Evolutionary conservation across 2,113 vertebrate genomes (phyloP), one percentile per base, ranked within the genome.

Genomic region (Peucedramus taeniatus): DNA sequence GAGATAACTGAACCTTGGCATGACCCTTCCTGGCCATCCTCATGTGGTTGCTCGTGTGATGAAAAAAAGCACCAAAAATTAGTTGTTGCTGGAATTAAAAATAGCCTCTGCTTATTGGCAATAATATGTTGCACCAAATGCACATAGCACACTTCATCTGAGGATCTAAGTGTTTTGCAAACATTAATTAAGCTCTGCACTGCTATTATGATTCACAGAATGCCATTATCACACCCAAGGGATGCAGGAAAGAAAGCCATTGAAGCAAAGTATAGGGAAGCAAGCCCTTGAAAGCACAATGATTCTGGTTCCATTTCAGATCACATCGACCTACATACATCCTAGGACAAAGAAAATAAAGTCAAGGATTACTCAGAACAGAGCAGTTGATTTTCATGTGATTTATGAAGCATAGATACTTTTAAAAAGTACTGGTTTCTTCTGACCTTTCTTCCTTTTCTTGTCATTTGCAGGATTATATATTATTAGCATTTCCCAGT

Each of bases 151-250:
- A 88, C 76, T 86, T 93, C 85, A 87, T 78, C 76, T 89, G 80
- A 93, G 57, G 69, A 96, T 92, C 76, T 71, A 75, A 95, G 60
- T 86, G 88, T 83, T 96, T 94, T 93, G 90, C 92, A 96, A 96
- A 94, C 92, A 95, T 88, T 94, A 96, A 95, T 96, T 95, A 97
- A 97, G 93, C 81, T 91, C 84, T 94, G 93, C 75, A 80, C 81
- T 84, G 76, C 94, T 92, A 87, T 83, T 94, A 83, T 45, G 85
- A 97, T 88, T 93, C 87, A 94, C 68, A 81, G 96, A 96, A 93
- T 90, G 75, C 47, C 47, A 94, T 95, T 93, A 90, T 95, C 90
- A 95, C 90, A 96, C 90, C 93, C 96, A 94, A 87, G 87, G 92
- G 95, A 97, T 50, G 51, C 47, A 87, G 53, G 54, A 91, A 88